These are phyloP conservation scores for Zygothrica quintamaculata DNA, from an alignment of 2,888 invertebrate species.

Conservation along the genomic window DNA sequence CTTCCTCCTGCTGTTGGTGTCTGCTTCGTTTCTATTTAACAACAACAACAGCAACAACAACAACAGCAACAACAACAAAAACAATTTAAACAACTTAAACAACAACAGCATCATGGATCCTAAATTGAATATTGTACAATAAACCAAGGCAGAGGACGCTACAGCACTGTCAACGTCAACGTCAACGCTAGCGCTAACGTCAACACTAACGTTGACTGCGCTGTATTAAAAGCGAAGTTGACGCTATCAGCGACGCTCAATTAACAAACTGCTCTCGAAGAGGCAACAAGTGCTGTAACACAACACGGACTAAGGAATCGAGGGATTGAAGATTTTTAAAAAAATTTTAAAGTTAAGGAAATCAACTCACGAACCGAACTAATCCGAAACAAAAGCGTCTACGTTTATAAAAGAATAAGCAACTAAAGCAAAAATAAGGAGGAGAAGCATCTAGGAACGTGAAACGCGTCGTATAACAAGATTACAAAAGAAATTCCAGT, in stretches of 20 bases:
- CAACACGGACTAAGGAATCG: constrained; percentile 6
- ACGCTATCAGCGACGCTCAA: constrained; percentile 43
- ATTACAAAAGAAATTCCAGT: constrained; percentile 59
- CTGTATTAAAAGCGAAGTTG: constrained; percentile 54
- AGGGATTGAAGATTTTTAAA: background rate
- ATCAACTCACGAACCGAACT: constrained; percentile 7
- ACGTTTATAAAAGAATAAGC: constrained; percentile 12
- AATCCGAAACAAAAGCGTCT: background rate
- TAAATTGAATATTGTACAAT: constrained; percentile 70
- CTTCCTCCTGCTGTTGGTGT: too few species aligned
- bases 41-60: constrained; percentile 6
- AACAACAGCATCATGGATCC: constrained; percentile 28
- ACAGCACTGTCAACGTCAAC: constrained; percentile 12
- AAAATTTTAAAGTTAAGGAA: background rate
- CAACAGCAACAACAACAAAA: background rate
- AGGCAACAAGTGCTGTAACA: constrained; percentile 48
- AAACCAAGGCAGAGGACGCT: constrained; percentile 33
- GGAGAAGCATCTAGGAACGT: constrained; percentile 15
- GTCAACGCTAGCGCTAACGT: constrained; percentile 8
- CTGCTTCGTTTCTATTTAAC: background rate
- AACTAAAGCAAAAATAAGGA: constrained; percentile 23
- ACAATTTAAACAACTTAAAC: constrained; percentile 15
- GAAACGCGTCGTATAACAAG: constrained; percentile 40
- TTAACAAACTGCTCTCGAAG: constrained; percentile 53
- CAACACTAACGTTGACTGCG: constrained; percentile 3